These are phyloP conservation scores for Alloscopus bannaensis DNA, from an alignment of 2,888 invertebrate genomes.

Conservation along the genomic window DNA sequence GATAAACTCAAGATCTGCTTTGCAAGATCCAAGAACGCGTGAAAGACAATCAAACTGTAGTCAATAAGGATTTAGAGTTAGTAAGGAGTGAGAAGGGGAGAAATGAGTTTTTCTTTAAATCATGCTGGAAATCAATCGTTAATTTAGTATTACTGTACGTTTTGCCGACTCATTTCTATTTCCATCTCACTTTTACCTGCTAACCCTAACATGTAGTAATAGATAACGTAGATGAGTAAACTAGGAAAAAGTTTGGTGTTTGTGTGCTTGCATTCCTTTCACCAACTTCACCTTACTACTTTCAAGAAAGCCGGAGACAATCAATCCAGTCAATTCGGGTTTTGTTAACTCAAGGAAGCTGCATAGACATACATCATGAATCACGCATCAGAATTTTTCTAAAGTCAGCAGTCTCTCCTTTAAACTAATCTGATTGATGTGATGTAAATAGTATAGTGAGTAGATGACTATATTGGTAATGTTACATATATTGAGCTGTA, in stretches of 20 bases:
- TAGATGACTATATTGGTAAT: too few species aligned
- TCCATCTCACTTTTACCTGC: too few species aligned
- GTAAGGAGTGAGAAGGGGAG: too few species aligned
- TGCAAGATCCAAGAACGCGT: constrained; percentile 59
- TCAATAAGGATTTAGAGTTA: too few species aligned
- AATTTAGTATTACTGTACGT: neutral
- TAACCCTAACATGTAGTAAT: too few species aligned
- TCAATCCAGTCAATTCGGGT: constrained; percentile 66
- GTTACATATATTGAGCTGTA: neutral
- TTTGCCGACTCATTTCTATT: too few species aligned
- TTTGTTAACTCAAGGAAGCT: constrained; percentile 27
- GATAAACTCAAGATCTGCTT: constrained; percentile 48
- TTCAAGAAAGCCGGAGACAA: constrained; percentile 68
- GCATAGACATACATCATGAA: constrained; percentile 28
- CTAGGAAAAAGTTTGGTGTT: constrained; percentile 9
- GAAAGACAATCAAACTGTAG: constrained; percentile 53
- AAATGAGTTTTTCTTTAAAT: too few species aligned
- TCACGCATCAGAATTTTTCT: constrained; percentile 30
- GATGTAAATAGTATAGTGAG: constrained; percentile 67
- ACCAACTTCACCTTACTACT: constrained; percentile 31
- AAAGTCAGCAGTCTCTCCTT: constrained; percentile 13
- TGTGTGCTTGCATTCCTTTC: constrained; percentile 6
- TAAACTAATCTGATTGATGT: constrained; percentile 62
- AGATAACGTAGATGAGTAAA: constrained; percentile 6
- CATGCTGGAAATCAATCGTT: too few species aligned